Evolutionary conservation across 2,797 vertebrate genomes (phyloP).

Genomic region (Microctenopoma steveboyesi): DNA sequence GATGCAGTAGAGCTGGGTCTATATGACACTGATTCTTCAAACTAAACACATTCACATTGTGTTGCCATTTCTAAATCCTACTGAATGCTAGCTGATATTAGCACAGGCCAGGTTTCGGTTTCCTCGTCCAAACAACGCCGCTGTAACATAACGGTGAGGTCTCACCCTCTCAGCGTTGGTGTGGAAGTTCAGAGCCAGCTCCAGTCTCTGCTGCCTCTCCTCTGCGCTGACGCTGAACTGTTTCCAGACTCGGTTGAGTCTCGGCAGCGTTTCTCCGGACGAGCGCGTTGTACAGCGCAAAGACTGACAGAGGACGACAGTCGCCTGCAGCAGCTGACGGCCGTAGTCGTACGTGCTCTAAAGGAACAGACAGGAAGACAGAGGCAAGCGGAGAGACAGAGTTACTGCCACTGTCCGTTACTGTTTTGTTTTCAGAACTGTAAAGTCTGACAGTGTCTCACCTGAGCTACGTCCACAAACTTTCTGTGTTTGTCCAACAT

Average conservation of each 20-base stretch:
- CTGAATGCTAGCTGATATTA: not conserved
- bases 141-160: not conserved
- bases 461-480: slow-evolving; percentile 99
- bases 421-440: not conserved
- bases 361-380: not conserved
- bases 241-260: slow-evolving; percentile 97
- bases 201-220: slow-evolving; percentile 91
- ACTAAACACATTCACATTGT: not conserved
- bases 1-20: not conserved
- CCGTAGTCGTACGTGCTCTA: slow-evolving; percentile 99
- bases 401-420: not conserved
- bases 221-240: slow-evolving; percentile 95
- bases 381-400: not conserved
- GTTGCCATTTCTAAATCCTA: no score
- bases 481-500: slow-evolving; percentile 98
- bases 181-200: slow-evolving; percentile 92
- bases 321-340: slow-evolving; percentile 96
- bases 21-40: not conserved
- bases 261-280: slow-evolving; percentile 95
- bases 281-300: slow-evolving; percentile 94
- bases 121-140: not conserved
- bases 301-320: slow-evolving; percentile 96
- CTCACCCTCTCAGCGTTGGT: slow-evolving; percentile 89
- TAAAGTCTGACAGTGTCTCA: slow-evolving; percentile 52
- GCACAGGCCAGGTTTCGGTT: not conserved